Conservation (phyloP, 2,113 vertebrate species). For the Scomber scombrus region DNA sequence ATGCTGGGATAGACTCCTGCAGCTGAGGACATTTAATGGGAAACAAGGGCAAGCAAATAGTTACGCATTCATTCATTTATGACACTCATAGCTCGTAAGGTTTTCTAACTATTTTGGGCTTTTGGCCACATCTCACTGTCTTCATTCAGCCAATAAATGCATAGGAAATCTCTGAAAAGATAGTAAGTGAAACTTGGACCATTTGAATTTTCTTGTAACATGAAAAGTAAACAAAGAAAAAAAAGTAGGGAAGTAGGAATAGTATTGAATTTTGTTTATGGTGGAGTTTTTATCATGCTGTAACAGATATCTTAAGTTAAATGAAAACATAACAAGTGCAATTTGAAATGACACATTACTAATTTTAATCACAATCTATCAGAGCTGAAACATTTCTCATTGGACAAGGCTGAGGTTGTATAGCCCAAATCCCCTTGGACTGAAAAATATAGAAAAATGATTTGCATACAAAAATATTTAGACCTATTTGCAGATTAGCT, state of each 20-base stretch:
- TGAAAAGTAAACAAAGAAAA: neutral
- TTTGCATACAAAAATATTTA: conserved; percentile 49
- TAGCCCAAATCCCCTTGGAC: neutral
- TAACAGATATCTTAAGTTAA: neutral
- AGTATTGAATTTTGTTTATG: too few species aligned
- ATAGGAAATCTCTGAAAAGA: neutral
- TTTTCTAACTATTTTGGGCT: too few species aligned
- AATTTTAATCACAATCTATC: conserved; percentile 64
- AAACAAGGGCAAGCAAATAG: too few species aligned
- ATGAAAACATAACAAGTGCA: conserved; percentile 20
- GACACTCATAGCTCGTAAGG: too few species aligned
- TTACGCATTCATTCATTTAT: too few species aligned
- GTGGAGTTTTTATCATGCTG: neutral
- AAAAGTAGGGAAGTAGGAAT: neutral
- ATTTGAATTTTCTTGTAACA: too few species aligned
- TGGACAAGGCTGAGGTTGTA: neutral
- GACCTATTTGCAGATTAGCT: conserved; percentile 41
- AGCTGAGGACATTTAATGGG: neutral
- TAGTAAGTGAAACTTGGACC: too few species aligned
- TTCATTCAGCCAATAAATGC: neutral
- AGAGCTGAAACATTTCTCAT: conserved; percentile 41
- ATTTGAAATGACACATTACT: conserved; percentile 40
- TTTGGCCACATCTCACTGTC: too few species aligned
- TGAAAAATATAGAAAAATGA: conserved; percentile 14
- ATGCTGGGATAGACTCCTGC: too few species aligned